Evolutionary conservation across 2,113 vertebrate species (phyloP), one percentile per base, ranked within the genome.

Genomic region (Motacilla alba): DNA sequence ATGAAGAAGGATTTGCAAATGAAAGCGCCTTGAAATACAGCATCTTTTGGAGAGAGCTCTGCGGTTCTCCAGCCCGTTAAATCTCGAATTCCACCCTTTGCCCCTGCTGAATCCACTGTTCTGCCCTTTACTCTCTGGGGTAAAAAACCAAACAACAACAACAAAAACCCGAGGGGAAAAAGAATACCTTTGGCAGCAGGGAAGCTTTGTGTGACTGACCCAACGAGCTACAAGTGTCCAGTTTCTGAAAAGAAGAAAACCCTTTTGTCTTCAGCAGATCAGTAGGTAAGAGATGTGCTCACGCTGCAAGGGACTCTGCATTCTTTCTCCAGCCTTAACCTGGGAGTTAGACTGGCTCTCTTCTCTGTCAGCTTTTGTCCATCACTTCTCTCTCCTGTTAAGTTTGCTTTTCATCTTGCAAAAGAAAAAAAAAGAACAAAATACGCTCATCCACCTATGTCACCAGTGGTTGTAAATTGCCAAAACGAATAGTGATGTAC

Each of bases 1-100:
- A 91, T 93, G 96, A 97, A 96, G 94, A 94, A 95, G 93, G 81
- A 96, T 97, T 95, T 96, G 95, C 93, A 94, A 94, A 76, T 94
- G 95, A 95, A 96, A 95, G 89, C 89, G 84, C 82, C 93, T 91
- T 96, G 93, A 97, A 95, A 82, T 73, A 73, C 88, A 87, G 28
- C 93, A 79, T 93, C 91, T 91, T 87, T 87, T 64, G 69, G 89
- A 95, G 83, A 50, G 83, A 77, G 77, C 95, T 67, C 73, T 86
- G 94, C 91, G 16, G 68, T 91, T 90, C 20, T 83, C 10, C 88
- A 77, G 69, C 69, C 73, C 72, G 76, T 96, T 60, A 68, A 87
- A 79, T 81, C 80, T 87, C 49, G 26, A 84, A 89, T 94, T 95
- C 94, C 93, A 95, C 84, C 93, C 96, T 95, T 96, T 95, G 87